Base-by-base conservation (phyloP, 2,888 invertebrate species). In the Coronaproctus castanopsis region DNA sequence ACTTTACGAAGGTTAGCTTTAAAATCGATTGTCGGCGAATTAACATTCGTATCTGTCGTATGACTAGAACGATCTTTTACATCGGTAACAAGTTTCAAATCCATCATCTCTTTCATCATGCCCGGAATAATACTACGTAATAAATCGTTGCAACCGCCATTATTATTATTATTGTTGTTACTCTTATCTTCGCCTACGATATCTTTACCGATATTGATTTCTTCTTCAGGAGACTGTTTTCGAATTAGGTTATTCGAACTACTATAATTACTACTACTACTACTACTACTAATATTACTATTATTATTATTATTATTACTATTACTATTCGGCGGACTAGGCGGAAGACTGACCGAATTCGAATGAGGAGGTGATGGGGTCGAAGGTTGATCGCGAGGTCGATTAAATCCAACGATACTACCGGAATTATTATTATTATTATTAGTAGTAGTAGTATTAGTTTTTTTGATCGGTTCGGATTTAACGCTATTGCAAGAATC, bases 41-140 rank as follows among this genome's bases (percentile, higher is more conserved):
- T 58, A 2, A 64, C 62, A 18, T 60, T 58, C 10, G 62, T 63
- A 14, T 78, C 79, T 69, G 75, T 77, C 56, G 69, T 62, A 77
- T 68, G 81, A 81, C 66, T 79, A 78, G 83, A 81, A 58, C 81
- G 76, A 69, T 87, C 86, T 70, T 87, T 87, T 61, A 88, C 87
- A 71, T 89, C 89, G 3, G 86, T 84, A 54, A 87, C 84, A 23
- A 86, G 72, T 69, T 86, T 85, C 55, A 85, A 72, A 68, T 87
- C 87, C 55, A 85, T 75, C 80, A 87, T 86, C 70, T 88, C 88
- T 68, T 88, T 88, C 77, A 84, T 81, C 60, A 67, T 67, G 24
- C 80, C 78, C 3, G 77, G 74, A 62, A 75, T 74, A 0, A 69
- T 68, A 62, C 73, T 77, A 67, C 74, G 52, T 56, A 52, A 56